phyloP scores from a whole-genome alignment of 2,888 invertebrate genomes.

The Tetragonula carbonaria region DNA sequence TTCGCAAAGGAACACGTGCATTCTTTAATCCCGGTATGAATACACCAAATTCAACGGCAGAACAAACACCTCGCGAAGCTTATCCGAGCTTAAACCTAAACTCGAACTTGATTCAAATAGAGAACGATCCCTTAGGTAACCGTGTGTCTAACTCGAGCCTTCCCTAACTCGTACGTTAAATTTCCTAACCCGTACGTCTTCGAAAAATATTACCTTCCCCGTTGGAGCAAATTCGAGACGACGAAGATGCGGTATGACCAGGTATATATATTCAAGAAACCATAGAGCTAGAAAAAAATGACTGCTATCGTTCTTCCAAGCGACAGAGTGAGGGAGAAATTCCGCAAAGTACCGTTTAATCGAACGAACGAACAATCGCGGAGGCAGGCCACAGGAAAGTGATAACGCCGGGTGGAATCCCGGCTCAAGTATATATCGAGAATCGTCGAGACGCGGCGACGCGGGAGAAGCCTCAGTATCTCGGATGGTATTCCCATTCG shows the following conservation, averaged over 20 bases:
- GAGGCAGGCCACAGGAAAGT: background rate
- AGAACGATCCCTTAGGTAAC: background rate
- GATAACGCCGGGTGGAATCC: slow-evolving; percentile 2
- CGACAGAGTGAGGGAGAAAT: too few relatives aligned
- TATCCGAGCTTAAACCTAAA: slow-evolving; percentile 2
- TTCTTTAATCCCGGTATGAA: background rate
- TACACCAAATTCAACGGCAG: background rate
- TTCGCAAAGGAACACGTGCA: background rate
- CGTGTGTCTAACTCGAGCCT: background rate
- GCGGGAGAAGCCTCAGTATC: slow-evolving; percentile 17
- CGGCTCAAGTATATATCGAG: slow-evolving; percentile 13
- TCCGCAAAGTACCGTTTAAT: background rate
- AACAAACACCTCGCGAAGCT: background rate
- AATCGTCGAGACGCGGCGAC: slow-evolving; percentile 9
- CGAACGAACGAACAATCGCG: background rate
- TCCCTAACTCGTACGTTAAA: background rate
- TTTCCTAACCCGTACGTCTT: background rate
- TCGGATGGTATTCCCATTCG: background rate
- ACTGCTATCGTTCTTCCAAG: background rate
- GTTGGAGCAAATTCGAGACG: too few relatives aligned
- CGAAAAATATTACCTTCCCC: background rate
- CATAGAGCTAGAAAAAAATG: background rate
- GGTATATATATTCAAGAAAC: background rate
- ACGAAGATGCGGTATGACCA: background rate
- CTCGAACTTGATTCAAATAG: background rate